phyloP scores from a whole-genome alignment of 1,140 invertebrate species.

The Drosophila yakuba region DNA sequence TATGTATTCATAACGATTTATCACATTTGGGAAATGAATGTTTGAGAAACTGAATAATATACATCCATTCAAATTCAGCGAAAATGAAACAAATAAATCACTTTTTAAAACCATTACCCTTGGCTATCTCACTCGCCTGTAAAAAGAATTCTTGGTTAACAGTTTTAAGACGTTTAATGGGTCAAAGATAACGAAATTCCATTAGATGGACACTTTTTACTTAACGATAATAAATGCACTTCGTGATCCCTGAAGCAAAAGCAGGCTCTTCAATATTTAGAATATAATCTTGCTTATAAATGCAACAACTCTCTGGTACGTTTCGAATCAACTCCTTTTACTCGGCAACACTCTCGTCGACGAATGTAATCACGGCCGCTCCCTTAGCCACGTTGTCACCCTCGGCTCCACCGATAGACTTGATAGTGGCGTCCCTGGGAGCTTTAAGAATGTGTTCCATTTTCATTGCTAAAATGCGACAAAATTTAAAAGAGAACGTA shows the following conservation, averaged over 20 bases:
- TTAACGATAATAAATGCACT: constrained; percentile 77
- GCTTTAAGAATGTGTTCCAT: constrained; percentile 98
- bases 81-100: constrained; percentile 40
- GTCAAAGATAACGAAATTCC: constrained; percentile 41
- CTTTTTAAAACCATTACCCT: constrained; percentile 43
- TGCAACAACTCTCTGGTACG: constrained; percentile 62
- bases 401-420: constrained; percentile 89
- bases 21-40: constrained; percentile 46
- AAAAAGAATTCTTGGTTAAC: background rate
- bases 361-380: constrained; percentile 86
- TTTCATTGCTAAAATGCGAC: constrained; percentile 93
- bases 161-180: constrained; percentile 44
- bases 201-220: constrained; percentile 62
- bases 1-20: constrained; percentile 45
- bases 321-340: constrained; percentile 7
- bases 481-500: background rate
- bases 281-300: constrained; percentile 57
- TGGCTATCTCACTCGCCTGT: background rate
- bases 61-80: constrained; percentile 53
- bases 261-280: constrained; percentile 12
- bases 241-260: constrained; percentile 21
- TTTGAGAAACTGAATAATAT: constrained; percentile 54
- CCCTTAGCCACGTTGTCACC: constrained; percentile 95
- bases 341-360: constrained; percentile 74
- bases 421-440: constrained; percentile 90